phyloP scores from a whole-genome alignment of 2,797 vertebrate genomes.

The Acestrorhynchus altus region DNA sequence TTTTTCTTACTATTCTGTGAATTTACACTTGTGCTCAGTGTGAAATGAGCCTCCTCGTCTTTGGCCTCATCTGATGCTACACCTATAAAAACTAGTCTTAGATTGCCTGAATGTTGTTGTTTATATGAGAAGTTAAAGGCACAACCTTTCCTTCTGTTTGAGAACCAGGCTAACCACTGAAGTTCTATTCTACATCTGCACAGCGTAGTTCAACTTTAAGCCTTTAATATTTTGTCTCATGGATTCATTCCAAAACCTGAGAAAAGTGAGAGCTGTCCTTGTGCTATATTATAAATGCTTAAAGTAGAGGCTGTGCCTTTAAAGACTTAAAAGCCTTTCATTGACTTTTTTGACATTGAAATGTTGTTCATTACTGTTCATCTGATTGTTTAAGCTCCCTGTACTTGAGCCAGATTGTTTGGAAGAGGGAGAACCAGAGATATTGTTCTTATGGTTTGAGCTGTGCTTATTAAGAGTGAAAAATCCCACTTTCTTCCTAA shows the following conservation, averaged over 20 bases:
- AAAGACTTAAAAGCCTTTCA: conserved; percentile 27
- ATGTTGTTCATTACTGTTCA: conserved; percentile 21
- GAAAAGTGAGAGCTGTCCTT: background rate
- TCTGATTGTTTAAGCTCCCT: conserved; percentile 26
- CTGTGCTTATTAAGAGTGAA: conserved; percentile 29
- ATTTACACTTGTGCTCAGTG: conserved; percentile 29
- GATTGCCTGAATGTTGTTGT: conserved; percentile 19
- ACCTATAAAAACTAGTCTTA: conserved; percentile 3
- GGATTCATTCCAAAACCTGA: background rate
- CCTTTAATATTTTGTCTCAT: background rate
- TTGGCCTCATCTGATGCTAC: conserved; percentile 28
- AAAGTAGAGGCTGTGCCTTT: conserved; percentile 50
- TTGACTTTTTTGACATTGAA: conserved; percentile 28
- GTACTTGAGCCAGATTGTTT: conserved; percentile 21
- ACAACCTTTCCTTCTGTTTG: conserved; percentile 17
- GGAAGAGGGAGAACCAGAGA: conserved; percentile 10
- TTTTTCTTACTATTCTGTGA: background rate
- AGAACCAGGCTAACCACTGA: background rate
- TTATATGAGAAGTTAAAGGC: conserved; percentile 42
- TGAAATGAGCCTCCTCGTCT: conserved; percentile 30
- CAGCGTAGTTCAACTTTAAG: background rate
- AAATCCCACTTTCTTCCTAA: conserved; percentile 24
- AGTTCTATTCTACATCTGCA: conserved; percentile 4
- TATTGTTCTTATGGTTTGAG: conserved; percentile 2
- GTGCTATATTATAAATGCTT: conserved; percentile 24